Evolutionary conservation across 2,888 invertebrate genomes (phyloP).

Genomic region (Acanthosepion esculentum): DNA sequence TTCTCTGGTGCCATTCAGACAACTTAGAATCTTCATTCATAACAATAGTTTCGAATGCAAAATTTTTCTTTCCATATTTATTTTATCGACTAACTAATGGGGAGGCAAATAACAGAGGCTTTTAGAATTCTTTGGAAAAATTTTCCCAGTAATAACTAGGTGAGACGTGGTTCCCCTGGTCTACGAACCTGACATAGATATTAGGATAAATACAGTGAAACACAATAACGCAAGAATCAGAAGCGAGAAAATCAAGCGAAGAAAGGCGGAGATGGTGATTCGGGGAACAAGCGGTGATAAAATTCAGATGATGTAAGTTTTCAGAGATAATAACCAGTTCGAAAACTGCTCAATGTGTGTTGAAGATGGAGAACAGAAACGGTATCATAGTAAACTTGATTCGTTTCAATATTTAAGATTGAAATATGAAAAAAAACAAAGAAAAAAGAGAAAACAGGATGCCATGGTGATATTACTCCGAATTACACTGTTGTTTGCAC

Average conservation of each 20-base stretch:
- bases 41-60: too few species aligned
- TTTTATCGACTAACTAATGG: too few species aligned
- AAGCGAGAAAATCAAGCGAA: not conserved
- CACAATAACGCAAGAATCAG: not conserved
- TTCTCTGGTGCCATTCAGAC: too few species aligned
- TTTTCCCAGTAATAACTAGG: not conserved
- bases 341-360: not conserved
- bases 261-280: not conserved
- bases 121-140: not conserved
- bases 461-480: too few species aligned
- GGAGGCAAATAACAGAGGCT: too few species aligned
- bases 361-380: not conserved
- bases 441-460: too few species aligned
- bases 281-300: not conserved
- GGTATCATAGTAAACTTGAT: not conserved
- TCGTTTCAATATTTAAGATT: not conserved
- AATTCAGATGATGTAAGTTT: not conserved
- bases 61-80: too few species aligned
- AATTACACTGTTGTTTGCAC: not conserved
- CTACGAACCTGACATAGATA: not conserved
- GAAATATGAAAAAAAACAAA: not conserved
- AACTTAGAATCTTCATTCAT: too few species aligned
- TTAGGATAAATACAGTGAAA: not conserved
- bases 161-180: not conserved
- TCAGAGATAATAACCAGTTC: not conserved